A percentile compares a stretch with the other conserved stretches of the same genome.
phyloP scores from a whole-genome alignment of 2,888 invertebrate species.

The Aspidapion aeneum region DNA sequence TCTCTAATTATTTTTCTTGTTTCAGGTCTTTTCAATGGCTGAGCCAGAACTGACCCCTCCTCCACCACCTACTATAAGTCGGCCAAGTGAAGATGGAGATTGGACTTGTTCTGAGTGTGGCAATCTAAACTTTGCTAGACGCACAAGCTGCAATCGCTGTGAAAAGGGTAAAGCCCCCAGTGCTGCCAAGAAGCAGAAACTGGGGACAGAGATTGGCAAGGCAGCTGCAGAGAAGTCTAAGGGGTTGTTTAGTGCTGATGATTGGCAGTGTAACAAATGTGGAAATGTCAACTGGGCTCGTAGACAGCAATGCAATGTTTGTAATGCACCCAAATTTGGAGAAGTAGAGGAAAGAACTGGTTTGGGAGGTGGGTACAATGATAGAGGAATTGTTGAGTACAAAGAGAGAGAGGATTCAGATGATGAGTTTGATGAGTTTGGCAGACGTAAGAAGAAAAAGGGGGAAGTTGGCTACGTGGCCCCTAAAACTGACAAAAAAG shows the following conservation, averaged over 20 bases:
- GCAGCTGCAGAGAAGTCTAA: slow-evolving; percentile 97
- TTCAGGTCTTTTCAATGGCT: slow-evolving; percentile 36
- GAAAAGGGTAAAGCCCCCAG: slow-evolving; percentile 54
- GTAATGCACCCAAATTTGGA: slow-evolving; percentile 96
- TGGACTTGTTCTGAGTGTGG: slow-evolving; percentile 77
- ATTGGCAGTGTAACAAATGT: slow-evolving; percentile 99
- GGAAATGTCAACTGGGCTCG: slow-evolving; percentile 99
- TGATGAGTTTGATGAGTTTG: slow-evolving; percentile 91
- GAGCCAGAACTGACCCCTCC: slow-evolving; percentile 40
- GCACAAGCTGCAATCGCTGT: slow-evolving; percentile 89
- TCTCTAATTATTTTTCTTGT: too few relatives aligned
- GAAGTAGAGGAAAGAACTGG: slow-evolving; percentile 81
- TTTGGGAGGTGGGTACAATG: slow-evolving; percentile 92
- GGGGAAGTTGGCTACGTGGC: slow-evolving; percentile 5
- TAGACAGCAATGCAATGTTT: slow-evolving; percentile 94
- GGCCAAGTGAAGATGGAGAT: slow-evolving; percentile 51
- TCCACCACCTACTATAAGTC: slow-evolving; percentile 38
- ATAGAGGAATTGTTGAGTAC: slow-evolving; percentile 94
- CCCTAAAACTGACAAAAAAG: slow-evolving; percentile 7
- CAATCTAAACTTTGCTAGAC: slow-evolving; percentile 92
- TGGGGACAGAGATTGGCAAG: slow-evolving; percentile 96
- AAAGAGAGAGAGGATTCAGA: slow-evolving; percentile 76
- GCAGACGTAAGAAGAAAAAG: slow-evolving; percentile 42
- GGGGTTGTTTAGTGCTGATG: slow-evolving; percentile 95
- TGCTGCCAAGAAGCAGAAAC: slow-evolving; percentile 66